Evolutionary conservation across 1,140 invertebrate species (phyloP), one percentile per base, ranked within the genome.

Genomic region (Apis mellifera): DNA sequence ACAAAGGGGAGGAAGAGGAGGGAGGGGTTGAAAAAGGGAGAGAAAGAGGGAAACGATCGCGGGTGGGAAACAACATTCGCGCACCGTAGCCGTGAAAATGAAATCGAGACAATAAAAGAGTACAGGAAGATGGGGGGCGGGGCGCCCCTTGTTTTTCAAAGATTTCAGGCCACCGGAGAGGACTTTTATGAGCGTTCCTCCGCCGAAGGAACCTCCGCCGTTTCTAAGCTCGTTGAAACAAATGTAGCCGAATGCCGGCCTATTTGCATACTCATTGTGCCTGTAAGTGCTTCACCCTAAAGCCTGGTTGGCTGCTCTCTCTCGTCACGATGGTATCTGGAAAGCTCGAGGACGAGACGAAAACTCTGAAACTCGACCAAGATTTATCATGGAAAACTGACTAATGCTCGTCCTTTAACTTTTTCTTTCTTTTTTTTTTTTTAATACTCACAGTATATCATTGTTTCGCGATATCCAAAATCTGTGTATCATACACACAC

Each of bases 231-330:
- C 79, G 86, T 71, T 82, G 83, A 89, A 86, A 90, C 89, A 87
- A 87, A 87, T 89, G 85, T 87, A 90, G 87, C 77, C 86, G 88
- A 86, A 89, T 84, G 70, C 83, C 81, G 77, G 80, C 62, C 79
- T 84, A 91, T 91, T 91, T 90, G 89, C 90, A 90, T 90, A 90
- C 83, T 87, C 80, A 86, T 89, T 89, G 87, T 88, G 26, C 52
- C 70, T 52, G 82, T 86, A 84, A 89, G 86, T 81, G 87, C 86
- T 87, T 87, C 75, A 52, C 86, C 86, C 86, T 87, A 88, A 85
- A 84, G 86, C 70, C 82, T 74, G 86, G 74, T 82, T 78, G 71
- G 83, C 76, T 78, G 82, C 74, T 86, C 72, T 71, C 72, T 71
- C 85, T 32, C 68, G 60, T 70, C 72, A 69, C 74, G 69, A 62